Conservation (phyloP, 2,888 invertebrate genomes). For the Drosophila heteroneura region DNA sequence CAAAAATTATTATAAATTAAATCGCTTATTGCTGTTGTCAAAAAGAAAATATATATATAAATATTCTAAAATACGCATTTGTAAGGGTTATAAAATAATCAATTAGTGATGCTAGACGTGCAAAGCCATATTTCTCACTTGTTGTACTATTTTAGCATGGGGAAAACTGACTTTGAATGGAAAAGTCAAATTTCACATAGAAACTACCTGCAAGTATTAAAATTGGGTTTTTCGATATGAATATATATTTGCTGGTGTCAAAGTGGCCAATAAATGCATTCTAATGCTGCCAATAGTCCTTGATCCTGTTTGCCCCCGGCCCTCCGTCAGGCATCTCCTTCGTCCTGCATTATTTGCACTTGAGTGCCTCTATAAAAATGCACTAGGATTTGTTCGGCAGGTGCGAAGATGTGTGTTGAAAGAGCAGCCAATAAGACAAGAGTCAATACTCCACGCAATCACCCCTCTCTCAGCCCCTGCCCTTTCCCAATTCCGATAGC, state of each 20-base stretch:
- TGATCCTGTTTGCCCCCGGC: neutral
- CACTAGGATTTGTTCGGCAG: slow-evolving; percentile 34
- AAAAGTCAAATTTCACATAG: neutral
- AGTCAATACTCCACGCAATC: neutral
- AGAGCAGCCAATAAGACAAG: slow-evolving; percentile 30
- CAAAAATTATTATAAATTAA: neutral
- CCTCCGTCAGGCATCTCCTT: neutral
- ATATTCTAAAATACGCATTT: neutral
- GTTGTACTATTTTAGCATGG: neutral
- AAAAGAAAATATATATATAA: neutral
- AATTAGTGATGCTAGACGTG: neutral
- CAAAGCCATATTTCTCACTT: neutral
- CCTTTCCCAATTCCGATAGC: neutral
- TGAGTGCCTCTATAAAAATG: slow-evolving; percentile 50
- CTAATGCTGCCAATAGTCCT: slow-evolving; percentile 24
- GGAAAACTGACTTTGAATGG: neutral
- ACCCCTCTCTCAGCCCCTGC: too few relatives aligned
- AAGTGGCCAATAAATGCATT: slow-evolving; percentile 63
- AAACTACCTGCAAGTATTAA: neutral
- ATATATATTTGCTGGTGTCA: slow-evolving; percentile 7
- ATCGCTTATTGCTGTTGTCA: fast-evolving
- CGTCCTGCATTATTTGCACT: slow-evolving; percentile 49
- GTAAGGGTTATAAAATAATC: neutral
- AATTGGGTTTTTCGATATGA: slow-evolving; percentile 6
- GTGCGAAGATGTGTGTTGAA: slow-evolving; percentile 1